Evolutionary conservation across 2,888 invertebrate species (phyloP).

Genomic region (Molorchus minor): DNA sequence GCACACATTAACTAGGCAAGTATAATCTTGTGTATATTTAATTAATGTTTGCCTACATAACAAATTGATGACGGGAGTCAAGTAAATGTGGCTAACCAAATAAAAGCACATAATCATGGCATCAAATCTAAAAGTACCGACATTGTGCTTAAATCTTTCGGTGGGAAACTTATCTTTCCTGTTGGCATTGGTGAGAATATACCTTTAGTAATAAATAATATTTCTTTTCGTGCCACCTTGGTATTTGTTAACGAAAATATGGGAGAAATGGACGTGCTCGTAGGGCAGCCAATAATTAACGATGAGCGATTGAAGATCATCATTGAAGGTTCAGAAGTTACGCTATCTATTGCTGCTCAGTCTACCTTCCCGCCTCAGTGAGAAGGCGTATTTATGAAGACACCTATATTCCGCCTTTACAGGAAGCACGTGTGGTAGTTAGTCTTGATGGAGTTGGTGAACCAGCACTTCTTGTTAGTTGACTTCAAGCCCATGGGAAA

Average conservation of each 20-base stretch:
- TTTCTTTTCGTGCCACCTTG: background rate
- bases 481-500: too few relatives aligned
- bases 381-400: background rate
- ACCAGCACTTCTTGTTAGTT: background rate
- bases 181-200: conserved; percentile 9
- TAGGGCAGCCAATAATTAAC: conserved; percentile 7
- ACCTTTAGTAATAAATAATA: conserved; percentile 5
- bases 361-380: background rate
- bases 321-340: background rate
- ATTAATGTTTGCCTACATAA: background rate
- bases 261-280: background rate
- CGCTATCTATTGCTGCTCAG: background rate
- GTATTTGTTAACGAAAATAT: too few relatives aligned
- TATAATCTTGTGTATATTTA: background rate
- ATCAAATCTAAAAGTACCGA: too few relatives aligned
- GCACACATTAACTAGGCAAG: background rate
- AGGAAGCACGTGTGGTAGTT: conserved; percentile 3
- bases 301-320: background rate
- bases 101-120: too few relatives aligned
- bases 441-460: background rate
- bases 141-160: too few relatives aligned
- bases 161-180: too few relatives aligned
- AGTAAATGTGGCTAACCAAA: too few relatives aligned
- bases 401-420: background rate
- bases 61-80: background rate